phyloP scores from a whole-genome alignment of 2,113 vertebrate species.

The Romanogobio albipinnatus region DNA sequence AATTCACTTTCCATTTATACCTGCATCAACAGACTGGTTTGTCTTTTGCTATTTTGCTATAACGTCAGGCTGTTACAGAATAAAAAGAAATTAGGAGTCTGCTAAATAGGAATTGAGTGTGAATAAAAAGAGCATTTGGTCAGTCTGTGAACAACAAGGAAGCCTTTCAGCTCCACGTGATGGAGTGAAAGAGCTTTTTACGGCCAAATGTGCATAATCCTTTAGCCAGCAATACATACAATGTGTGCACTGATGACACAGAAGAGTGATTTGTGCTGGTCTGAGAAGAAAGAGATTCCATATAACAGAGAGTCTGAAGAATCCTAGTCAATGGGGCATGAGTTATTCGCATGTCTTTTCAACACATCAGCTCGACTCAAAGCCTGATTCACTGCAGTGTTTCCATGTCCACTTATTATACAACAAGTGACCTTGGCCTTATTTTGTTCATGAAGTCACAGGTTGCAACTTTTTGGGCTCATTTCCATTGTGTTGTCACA shows the following conservation, averaged over 20 bases:
- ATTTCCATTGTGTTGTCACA: background rate
- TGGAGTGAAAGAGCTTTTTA: conserved; percentile 11
- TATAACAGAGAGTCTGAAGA: background rate
- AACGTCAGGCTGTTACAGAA: background rate
- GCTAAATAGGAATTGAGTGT: background rate
- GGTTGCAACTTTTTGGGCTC: background rate
- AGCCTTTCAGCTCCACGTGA: conserved; percentile 8
- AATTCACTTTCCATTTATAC: background rate
- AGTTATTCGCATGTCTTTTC: background rate
- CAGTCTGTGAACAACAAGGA: background rate
- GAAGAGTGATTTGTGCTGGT: conserved; percentile 1
- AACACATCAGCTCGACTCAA: background rate
- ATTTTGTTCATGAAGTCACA: background rate
- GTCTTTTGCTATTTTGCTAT: background rate
- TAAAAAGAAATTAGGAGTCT: background rate
- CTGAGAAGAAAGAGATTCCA: background rate
- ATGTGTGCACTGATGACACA: conserved; percentile 15
- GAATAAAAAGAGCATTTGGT: background rate
- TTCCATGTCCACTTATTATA: background rate
- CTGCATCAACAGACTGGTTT: background rate
- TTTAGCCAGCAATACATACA: conserved; percentile 11
- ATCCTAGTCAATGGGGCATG: background rate
- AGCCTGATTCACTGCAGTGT: conserved; percentile 3
- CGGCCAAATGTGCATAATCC: conserved; percentile 19
- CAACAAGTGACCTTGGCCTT: background rate